Conservation (phyloP, 2,888 invertebrate genomes). For the Helicoverpa assulta region DNA sequence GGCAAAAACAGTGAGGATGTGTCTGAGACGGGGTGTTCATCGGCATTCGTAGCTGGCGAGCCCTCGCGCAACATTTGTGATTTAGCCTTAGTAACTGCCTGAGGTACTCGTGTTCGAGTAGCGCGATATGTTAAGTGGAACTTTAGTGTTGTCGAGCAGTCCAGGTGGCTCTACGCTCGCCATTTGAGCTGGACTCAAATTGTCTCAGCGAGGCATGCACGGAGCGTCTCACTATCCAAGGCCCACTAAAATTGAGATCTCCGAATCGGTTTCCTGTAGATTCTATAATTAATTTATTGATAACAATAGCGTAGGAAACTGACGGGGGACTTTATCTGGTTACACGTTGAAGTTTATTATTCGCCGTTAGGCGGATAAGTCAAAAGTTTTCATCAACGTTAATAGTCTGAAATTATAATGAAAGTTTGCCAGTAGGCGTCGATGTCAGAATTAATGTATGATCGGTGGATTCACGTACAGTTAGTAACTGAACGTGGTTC, state of each 20-base stretch:
- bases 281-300: constrained; percentile 89
- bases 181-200: constrained; percentile 90
- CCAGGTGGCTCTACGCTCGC: constrained; percentile 83
- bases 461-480: constrained; percentile 47
- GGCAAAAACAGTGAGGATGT: constrained; percentile 81
- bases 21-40: constrained; percentile 80
- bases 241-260: constrained; percentile 87
- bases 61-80: constrained; percentile 87
- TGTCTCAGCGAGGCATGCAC: constrained; percentile 85
- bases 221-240: constrained; percentile 81
- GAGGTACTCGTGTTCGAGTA: constrained; percentile 82
- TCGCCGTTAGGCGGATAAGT: constrained; percentile 70
- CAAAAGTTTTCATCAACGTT: constrained; percentile 32
- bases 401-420: constrained; percentile 43
- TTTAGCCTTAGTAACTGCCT: constrained; percentile 89
- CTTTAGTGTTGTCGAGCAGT: constrained; percentile 78
- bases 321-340: constrained; percentile 87
- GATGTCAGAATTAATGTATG: constrained; percentile 42
- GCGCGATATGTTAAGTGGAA: constrained; percentile 73
- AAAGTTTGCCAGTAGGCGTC: constrained; percentile 39
- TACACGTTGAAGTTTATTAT: constrained; percentile 69
- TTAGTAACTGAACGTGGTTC: constrained; percentile 42
- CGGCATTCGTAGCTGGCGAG: constrained; percentile 76
- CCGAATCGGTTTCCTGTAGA: constrained; percentile 90
- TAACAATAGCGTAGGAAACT: constrained; percentile 88